Base-by-base conservation (phyloP, 1,140 invertebrate species). In the Rhizoglyphus robini region DNA sequence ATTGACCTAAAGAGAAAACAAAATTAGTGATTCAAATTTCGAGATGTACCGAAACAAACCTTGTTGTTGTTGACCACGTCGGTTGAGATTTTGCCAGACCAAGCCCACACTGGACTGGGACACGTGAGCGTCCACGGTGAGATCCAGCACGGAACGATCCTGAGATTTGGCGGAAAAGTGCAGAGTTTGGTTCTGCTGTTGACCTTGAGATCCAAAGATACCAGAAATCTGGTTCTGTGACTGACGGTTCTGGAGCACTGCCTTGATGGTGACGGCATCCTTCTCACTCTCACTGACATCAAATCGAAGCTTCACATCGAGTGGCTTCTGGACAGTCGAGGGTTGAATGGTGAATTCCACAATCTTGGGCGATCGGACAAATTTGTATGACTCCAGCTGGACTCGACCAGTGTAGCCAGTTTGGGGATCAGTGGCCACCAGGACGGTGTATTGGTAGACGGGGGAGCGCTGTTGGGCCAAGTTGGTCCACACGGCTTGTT, bases 121-220 rank as follows among this genome's bases (percentile, higher is more conserved):
- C 18, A 66, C 65, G 48, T 66, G 63, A 32, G 4, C 62, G n/a
- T 29, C 38, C 15, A 65, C 34, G 15, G 65, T 15, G n/a, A 66
- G 3, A 36, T 66, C 63, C 5, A 65, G 5, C n/a, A 8, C 32
- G 11, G 13, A 15, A 11, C 23, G 36, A 20, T 38, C 36, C 5
- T 25, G 36, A 25, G 15, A 11, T 31, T 11, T 36, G 5, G 32
- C n/a, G 4, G 36, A n/a, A 11, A 63, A 32, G 32, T 31, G 18
- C 11, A 65, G 8, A 32, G 63, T 32, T 29, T 13, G 25, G 61
- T 62, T 65, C 13, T 23, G 63, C 3, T 8, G 3, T 25, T 8
- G 61, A 29, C 13, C 5, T 5, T 23, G 5, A 61, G 61, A 4
- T 25, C 59, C 54, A 64, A 38, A 11, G 59, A 5, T n/a, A 36